These are phyloP conservation scores for Pachypeltis micranthus DNA, from an alignment of 1,140 invertebrate species.

Conservation along the genomic window DNA sequence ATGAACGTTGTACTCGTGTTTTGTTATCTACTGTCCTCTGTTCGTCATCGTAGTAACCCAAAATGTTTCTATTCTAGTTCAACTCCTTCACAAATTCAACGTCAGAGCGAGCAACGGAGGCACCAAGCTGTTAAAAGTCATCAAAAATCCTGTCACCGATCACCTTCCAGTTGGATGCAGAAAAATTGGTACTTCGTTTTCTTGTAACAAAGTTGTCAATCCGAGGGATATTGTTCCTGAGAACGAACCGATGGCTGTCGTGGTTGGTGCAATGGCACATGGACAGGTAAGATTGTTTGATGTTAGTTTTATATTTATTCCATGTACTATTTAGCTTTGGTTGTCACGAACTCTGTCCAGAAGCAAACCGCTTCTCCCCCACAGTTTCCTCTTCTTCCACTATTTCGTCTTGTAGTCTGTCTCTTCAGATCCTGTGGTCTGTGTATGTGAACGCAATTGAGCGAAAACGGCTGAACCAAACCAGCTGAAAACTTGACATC, in stretches of 20 bases:
- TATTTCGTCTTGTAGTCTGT: too few relatives aligned
- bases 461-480: too few relatives aligned
- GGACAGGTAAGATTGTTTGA: conserved; percentile 76
- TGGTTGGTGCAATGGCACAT: conserved; percentile 95
- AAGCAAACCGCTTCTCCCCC: too few relatives aligned
- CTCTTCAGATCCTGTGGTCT: too few relatives aligned
- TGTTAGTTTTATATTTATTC: too few relatives aligned
- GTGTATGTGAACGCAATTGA: too few relatives aligned
- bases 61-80: conserved; percentile 61
- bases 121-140: conserved; percentile 88
- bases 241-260: conserved; percentile 73
- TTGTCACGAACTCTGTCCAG: too few relatives aligned
- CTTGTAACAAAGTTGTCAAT: conserved; percentile 61
- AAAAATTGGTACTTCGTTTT: conserved; percentile 86
- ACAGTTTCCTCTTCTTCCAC: too few relatives aligned
- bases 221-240: conserved; percentile 68
- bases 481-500: too few relatives aligned
- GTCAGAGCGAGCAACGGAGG: conserved; percentile 80
- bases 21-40: neutral
- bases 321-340: too few relatives aligned
- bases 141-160: conserved; percentile 91
- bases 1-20: neutral
- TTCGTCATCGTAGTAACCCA: conserved; percentile 4
- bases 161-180: conserved; percentile 91
- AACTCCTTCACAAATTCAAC: conserved; percentile 87